These are phyloP conservation scores for Diaperis boleti DNA, from an alignment of 2,888 invertebrate species.

Conservation along the genomic window DNA sequence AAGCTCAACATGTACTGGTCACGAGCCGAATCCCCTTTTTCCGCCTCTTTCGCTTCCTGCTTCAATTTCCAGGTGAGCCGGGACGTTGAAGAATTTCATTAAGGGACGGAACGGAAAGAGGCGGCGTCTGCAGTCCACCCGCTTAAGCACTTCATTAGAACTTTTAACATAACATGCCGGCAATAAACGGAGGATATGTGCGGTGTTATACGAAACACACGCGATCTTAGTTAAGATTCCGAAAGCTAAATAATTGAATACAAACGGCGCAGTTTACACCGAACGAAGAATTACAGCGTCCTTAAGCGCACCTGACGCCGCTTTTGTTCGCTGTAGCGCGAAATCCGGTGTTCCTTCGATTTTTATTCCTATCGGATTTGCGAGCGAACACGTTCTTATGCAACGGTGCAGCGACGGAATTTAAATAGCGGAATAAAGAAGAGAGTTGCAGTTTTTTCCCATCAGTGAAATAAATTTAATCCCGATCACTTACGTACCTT, in stretches of 20 bases:
- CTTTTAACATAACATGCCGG: constrained; percentile 36
- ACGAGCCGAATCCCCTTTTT: not conserved
- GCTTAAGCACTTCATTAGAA: constrained; percentile 37
- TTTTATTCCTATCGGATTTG: constrained; percentile 16
- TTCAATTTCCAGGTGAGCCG: constrained; percentile 9
- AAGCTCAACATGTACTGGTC: not conserved
- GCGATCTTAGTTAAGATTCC: constrained; percentile 20
- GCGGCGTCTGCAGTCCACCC: constrained; percentile 25
- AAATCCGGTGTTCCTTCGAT: not conserved
- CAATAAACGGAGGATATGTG: constrained; percentile 34
- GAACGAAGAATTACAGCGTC: constrained; percentile 19
- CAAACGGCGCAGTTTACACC: constrained; percentile 23
- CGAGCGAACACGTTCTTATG: constrained; percentile 19
- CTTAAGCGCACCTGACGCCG: constrained; percentile 13
- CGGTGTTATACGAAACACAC: constrained; percentile 12
- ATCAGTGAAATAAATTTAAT: too few species aligned
- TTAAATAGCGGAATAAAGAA: constrained; percentile 22
- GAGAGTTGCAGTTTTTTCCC: not conserved
- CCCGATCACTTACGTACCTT: too few species aligned
- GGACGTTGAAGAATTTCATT: constrained; percentile 38
- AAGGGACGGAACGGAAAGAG: constrained; percentile 24
- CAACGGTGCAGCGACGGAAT: constrained; percentile 23
- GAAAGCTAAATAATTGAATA: constrained; percentile 22
- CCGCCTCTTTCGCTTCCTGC: constrained; percentile 1
- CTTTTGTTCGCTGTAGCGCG: constrained; percentile 4